Conservation (phyloP, 2,113 vertebrate species). For the Aleadryas rufinucha region DNA sequence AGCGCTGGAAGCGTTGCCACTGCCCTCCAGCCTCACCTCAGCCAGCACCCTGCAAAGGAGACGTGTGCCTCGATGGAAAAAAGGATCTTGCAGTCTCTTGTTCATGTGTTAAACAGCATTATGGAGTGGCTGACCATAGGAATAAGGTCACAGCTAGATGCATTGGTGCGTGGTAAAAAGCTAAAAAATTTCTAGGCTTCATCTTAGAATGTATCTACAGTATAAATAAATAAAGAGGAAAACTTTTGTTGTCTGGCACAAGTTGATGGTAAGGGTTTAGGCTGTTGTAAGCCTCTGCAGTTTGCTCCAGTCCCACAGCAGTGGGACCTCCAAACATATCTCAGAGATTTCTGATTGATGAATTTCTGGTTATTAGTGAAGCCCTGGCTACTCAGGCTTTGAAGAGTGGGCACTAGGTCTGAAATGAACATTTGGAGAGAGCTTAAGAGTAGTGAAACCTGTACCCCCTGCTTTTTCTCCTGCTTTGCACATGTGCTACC, state of each 20-base stretch:
- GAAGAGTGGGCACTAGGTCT: neutral
- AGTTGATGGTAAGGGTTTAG: neutral
- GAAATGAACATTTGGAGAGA: neutral
- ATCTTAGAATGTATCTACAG: neutral
- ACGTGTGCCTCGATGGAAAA: accelerated
- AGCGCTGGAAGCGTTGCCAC: accelerated
- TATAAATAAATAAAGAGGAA: neutral
- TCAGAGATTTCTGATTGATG: neutral
- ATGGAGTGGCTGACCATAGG: neutral
- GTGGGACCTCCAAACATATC: accelerated
- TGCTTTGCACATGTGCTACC: neutral
- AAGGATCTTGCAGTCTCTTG: accelerated
- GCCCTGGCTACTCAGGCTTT: neutral
- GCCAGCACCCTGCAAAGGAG: neutral
- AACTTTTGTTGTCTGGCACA: accelerated
- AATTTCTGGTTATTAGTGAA: neutral
- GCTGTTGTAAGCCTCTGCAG: neutral
- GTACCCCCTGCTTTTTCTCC: neutral
- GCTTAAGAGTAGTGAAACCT: neutral
- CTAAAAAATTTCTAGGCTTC: neutral
- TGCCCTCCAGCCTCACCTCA: neutral
- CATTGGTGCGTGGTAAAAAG: neutral
- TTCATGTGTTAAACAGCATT: neutral
- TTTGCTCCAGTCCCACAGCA: neutral
- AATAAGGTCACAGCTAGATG: accelerated